phyloP scores from a whole-genome alignment of 1,140 invertebrate genomes.

The Planococcus citri region DNA sequence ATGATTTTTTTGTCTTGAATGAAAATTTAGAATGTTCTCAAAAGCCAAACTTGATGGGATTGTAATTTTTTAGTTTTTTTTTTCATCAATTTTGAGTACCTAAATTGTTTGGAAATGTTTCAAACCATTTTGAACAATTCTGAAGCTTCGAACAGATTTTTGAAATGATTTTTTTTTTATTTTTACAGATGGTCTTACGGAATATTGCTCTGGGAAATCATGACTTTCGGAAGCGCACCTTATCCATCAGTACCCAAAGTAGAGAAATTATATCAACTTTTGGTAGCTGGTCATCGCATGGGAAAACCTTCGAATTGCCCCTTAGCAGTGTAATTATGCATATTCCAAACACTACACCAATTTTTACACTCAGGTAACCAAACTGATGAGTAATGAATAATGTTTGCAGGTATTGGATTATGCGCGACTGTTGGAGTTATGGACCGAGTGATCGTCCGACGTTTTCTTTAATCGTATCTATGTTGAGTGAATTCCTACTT shows the following conservation, averaged over 20 bases:
- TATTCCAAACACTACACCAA: background rate
- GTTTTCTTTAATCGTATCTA: too few relatives aligned
- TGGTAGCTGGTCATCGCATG: constrained; percentile 83
- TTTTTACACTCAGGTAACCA: background rate
- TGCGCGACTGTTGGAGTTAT: constrained; percentile 91
- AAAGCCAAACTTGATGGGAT: background rate
- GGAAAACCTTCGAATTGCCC: constrained; percentile 84
- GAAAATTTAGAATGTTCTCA: background rate
- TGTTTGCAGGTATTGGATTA: constrained; percentile 65
- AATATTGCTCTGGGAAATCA: constrained; percentile 87
- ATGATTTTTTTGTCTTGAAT: background rate
- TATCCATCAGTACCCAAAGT: constrained; percentile 74
- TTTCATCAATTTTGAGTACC: background rate
- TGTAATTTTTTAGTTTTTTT: too few relatives aligned
- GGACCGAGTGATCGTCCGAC: constrained; percentile 68
- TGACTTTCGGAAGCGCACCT: constrained; percentile 82
- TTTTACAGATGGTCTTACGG: constrained; percentile 80
- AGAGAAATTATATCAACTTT: constrained; percentile 68
- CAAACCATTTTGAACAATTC: background rate
- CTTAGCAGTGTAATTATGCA: constrained; percentile 61
- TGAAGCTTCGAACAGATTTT: too few relatives aligned
- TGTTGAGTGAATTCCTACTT: too few relatives aligned
- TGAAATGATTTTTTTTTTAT: background rate
- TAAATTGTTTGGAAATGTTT: too few relatives aligned
- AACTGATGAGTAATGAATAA: too few relatives aligned